Percentiles rank a stretch among this genome's conserved stretches.
phyloP scores from a whole-genome alignment of 2,888 invertebrate species.

The Scaptomyza tumidula region DNA sequence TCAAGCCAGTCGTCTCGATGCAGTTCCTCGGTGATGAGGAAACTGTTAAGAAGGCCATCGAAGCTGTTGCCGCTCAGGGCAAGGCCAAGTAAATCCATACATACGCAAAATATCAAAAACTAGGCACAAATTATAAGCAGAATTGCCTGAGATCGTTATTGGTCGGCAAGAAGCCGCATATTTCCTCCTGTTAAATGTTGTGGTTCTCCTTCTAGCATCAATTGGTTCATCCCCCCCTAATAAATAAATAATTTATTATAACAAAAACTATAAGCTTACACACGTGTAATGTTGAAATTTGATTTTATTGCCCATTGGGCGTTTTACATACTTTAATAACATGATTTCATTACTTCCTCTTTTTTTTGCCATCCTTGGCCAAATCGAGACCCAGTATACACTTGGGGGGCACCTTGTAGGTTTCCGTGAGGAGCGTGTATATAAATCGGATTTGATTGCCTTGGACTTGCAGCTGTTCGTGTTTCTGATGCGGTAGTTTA shows the following conservation, averaged over 20 bases:
- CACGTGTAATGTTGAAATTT: constrained; percentile 4
- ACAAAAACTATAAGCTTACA: constrained; percentile 9
- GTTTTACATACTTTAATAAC: constrained; percentile 1
- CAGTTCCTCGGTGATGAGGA: constrained; percentile 93
- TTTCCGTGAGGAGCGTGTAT: constrained; percentile 83
- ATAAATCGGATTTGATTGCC: constrained; percentile 92
- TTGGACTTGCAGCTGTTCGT: constrained; percentile 93
- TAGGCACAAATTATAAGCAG: constrained; percentile 37
- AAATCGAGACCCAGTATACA: constrained; percentile 83
- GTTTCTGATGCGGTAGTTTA: constrained; percentile 89
- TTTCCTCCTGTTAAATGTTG: constrained; percentile 57
- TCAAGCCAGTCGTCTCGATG: constrained; percentile 91
- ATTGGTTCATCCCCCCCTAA: constrained; percentile 51
- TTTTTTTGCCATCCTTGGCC: constrained; percentile 83
- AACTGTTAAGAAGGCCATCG: constrained; percentile 92
- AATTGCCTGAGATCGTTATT: constrained; percentile 34
- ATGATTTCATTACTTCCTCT: constrained; percentile 55
- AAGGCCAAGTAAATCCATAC: constrained; percentile 87
- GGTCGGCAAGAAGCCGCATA: constrained; percentile 28
- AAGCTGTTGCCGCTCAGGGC: constrained; percentile 92
- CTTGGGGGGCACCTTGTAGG: constrained; percentile 84
- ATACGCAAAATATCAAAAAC: constrained; percentile 4
- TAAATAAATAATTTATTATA: constrained; percentile 74
- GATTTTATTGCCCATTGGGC: constrained; percentile 24
- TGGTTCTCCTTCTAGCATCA: constrained; percentile 56